Base-by-base conservation (phyloP, 2,888 invertebrate species). In the Argynnis bischoffii region DNA sequence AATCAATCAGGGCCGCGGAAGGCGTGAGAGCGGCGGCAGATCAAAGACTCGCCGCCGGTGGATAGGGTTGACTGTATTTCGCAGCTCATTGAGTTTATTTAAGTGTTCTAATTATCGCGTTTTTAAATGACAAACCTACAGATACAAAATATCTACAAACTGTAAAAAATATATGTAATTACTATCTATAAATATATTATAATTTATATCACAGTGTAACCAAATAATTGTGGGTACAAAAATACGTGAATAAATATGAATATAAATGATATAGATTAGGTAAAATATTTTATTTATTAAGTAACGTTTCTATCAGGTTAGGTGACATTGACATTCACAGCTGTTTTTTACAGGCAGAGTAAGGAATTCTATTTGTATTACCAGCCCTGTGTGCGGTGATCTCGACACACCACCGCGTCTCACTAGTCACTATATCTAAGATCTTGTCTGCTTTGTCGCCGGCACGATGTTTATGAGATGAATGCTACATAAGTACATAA, bases 11-110 rank as follows among this genome's bases (percentile, higher is more conserved):
- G 75, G 73, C 71, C 76, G 73, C 74, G 75, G 71, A 74, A 75
- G 78, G 78, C 76, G 78, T 78, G 78, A 78, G 78, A 78, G 78
- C 78, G 66, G 78, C 74, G 71, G 67, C 70, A 73, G 73, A 78
- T 78, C 78, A 79, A 78, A 78, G 78, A 70, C 75, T 66, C 74
- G 74, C 74, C 75, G 75, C 72, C 74, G 72, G 70, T 67, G 67
- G 51, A 55, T 64, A 75, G 76, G 77, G 77, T 60, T 77, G 76
- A 66, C 71, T 61, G 21, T 51, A 26, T 35, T 51, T 50, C 51
- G 60, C 64, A 48, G 54, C 55, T 54, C 59, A 47, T 1, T 66
- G 16, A 21, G 55, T 60, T 55, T 15, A 55, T 60, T 63, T 21
- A 16, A 63, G 18, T 21, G 1, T 35, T 35, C 6, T 35, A 46